A percentile compares a stretch with the other conserved stretches of the same genome.
These are phyloP conservation scores for Drosophila maculinotata DNA, from an alignment of 2,888 invertebrate species.

Conservation along the genomic window DNA sequence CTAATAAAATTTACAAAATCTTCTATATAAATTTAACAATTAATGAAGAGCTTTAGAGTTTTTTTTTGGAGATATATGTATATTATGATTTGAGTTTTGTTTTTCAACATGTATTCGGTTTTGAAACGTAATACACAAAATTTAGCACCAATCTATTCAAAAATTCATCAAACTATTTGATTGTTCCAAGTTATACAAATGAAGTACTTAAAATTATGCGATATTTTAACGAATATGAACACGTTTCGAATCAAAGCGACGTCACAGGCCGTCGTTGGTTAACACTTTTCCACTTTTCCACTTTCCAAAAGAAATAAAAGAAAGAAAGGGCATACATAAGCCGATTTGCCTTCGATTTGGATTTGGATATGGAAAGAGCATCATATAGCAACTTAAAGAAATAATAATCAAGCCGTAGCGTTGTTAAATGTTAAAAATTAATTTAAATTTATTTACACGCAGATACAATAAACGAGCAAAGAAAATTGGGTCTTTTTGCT, in stretches of 20 bases:
- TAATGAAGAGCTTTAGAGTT: conserved; percentile 70
- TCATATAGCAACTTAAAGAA: conserved; percentile 55
- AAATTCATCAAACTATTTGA: conserved; percentile 82
- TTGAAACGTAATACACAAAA: conserved; percentile 72
- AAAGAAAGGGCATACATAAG: conserved; percentile 8
- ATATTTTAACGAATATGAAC: conserved; percentile 66
- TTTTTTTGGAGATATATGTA: conserved; percentile 27
- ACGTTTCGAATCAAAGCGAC: conserved; percentile 56
- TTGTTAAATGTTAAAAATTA: conserved; percentile 65
- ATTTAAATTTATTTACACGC: conserved; percentile 77
- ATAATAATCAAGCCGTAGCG: conserved; percentile 69
- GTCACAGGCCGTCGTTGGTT: conserved; percentile 23
- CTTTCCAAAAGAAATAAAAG: conserved; percentile 3
- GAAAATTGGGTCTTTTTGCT: conserved; percentile 77
- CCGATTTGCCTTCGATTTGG: conserved; percentile 8
- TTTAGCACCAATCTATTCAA: conserved; percentile 84
- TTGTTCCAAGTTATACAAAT: conserved; percentile 82
- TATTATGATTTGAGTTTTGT: conserved; percentile 42
- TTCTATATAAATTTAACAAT: conserved; percentile 79
- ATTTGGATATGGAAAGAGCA: conserved; percentile 25
- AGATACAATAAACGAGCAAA: conserved; percentile 78
- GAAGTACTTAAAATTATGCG: conserved; percentile 73
- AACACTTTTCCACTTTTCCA: conserved; percentile 39
- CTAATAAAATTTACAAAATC: conserved; percentile 77
- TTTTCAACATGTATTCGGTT: conserved; percentile 49